Evolutionary conservation across 2,113 vertebrate genomes (phyloP), one percentile per base, ranked within the genome.

Genomic region (Sisor rabdophorus): DNA sequence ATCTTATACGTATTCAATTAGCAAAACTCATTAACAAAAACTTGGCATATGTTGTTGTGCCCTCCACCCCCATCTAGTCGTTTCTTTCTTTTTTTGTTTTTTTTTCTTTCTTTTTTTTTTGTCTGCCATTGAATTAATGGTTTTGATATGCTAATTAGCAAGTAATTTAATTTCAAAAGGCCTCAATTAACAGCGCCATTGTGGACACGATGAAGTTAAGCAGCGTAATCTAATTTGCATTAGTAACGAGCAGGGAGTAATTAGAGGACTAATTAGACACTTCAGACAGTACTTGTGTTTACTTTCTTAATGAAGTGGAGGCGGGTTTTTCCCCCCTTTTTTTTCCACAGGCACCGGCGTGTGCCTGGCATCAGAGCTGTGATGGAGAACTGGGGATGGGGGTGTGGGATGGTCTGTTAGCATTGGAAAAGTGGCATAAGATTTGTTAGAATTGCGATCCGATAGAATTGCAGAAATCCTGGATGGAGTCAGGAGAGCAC

Each of bases 101-200:
- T 91, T 94, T 93, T 92, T n/a, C n/a, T n/a, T n/a, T n/a, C n/a
- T 94, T 93, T 65, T 89, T 83, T 52, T 73, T 73, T 90, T 92
- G 91, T 88, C 93, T 93, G 93, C 93, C 94, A 93, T 89, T 82
- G 93, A 97, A 98, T 98, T 94, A 97, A 97, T 98, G 95, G 95
- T 97, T 99, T 99, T 99, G 96, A 99, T 98, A 99, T 99, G 97
- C 95, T 99, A 99, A 99, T 99, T 97, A 98, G 95, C 88, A 93
- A 95, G 95, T 99, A 98, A 99, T 99, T 99, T 99, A 98, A 98
- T 98, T 99, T 99, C 96, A 98, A 99, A 98, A 97, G 96, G 95
- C 96, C 95, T 95, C 97, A 99, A 99, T 99, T 99, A 99, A 97
- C 95, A 98, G 95, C 95, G 93, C 93, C 95, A 95, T 97, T 99